phyloP scores from a whole-genome alignment of 2,888 invertebrate species.

The Hyles lineata region DNA sequence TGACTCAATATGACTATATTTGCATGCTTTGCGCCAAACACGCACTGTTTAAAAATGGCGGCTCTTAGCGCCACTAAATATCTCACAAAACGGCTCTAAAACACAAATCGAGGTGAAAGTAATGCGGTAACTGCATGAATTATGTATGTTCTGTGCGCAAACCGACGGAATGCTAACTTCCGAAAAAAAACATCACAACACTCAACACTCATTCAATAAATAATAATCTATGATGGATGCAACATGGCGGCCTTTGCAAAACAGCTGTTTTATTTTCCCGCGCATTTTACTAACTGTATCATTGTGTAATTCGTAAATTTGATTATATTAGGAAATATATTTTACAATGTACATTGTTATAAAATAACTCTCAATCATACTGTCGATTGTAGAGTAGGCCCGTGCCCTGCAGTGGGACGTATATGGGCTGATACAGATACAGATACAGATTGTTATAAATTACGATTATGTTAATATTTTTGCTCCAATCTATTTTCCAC shows the following conservation, averaged over 20 bases:
- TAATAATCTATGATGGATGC: neutral
- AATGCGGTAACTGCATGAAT: constrained; percentile 63
- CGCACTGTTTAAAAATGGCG: constrained; percentile 1
- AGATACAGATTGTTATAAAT: no score
- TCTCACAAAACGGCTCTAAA: constrained; percentile 16
- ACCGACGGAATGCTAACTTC: constrained; percentile 51
- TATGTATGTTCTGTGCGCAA: constrained; percentile 52
- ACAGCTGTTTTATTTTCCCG: neutral
- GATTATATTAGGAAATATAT: no score
- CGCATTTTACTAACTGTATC: neutral
- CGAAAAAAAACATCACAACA: constrained; percentile 56
- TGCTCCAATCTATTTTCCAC: neutral
- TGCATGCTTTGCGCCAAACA: neutral
- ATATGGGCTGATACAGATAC: no score
- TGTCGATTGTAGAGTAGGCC: no score
- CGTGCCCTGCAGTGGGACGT: no score
- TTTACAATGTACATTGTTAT: no score
- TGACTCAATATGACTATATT: neutral
- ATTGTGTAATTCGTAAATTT: no score
- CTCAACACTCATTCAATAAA: constrained; percentile 13
- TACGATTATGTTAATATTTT: neutral
- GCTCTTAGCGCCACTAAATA: constrained; percentile 30
- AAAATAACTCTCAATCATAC: no score
- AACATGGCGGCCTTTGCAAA: neutral
- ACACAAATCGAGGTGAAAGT: constrained; percentile 54